Base-by-base conservation (phyloP, 2,113 vertebrate species). In the Connochaetes taurinus region DNA sequence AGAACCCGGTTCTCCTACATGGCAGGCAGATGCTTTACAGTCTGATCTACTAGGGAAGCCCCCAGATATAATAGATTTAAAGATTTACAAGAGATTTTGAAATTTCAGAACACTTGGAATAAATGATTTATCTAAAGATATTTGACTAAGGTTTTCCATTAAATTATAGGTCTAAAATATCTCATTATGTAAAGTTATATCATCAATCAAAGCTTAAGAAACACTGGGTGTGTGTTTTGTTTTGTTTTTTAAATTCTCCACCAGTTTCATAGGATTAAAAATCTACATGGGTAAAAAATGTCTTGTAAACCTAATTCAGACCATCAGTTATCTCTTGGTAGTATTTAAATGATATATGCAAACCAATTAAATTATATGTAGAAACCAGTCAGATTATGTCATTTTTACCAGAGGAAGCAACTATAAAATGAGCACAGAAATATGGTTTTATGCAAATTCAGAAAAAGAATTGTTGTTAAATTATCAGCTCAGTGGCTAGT, bases 171-270 rank as follows among this genome's bases (percentile, higher is more conserved):
- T 81, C 33, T 80, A 36, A 95, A 74, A 50, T 52, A 55, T 11
- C 2, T 71, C 21, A 55, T 36, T 45, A 25, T 57, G 23, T 81
- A 94, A 91, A 81, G 21, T 17, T 11, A 15, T 64, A 21, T 31
- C 1, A 50, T 50, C 9, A 81, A 6, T 57, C 2, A 23, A 57
- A 86, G 0, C 0, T 55, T 76, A 85, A n/a, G 21, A 58, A 31
- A 11, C 4, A 1, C n/a, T n/a, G 62, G 47, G 12, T 19, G 62
- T 31, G 13, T 17, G 6, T n/a, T 1, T 8, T 4, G 2, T 1
- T 7, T 31, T 57, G 23, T 57, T 23, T 23, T 8, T 52, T 16
- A 16, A 81, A 14, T 2, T 36, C 2, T 21, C 57, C 0, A 64
- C 4, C 6, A n/a, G 17, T 90, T 94, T 83, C 12, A 31, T 29